phyloP scores from a whole-genome alignment of 2,888 invertebrate species.

The Latrodectus elegans region DNA sequence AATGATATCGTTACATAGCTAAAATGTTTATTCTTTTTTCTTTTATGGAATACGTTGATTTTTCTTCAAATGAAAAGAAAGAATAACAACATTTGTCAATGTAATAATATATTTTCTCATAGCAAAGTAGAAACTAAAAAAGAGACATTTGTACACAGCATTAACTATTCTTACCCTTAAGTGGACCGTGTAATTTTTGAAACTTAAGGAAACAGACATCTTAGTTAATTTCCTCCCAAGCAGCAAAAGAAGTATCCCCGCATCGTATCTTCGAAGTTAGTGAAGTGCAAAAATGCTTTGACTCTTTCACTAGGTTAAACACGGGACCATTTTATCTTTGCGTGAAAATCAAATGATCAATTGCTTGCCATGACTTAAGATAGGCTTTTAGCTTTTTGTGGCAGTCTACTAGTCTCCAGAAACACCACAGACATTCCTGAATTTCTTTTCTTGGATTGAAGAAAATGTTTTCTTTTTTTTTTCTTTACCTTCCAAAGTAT shows the following conservation, averaged over 20 bases:
- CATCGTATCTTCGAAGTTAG: constrained; percentile 27
- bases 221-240: constrained; percentile 24
- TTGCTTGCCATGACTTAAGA: constrained; percentile 33
- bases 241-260: constrained; percentile 13
- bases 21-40: no score
- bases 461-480: no score
- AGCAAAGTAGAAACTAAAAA: no score
- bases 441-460: no score
- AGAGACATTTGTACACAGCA: no score
- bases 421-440: no score
- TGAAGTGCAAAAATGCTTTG: constrained; percentile 23
- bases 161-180: constrained; percentile 1
- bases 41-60: no score
- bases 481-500: no score
- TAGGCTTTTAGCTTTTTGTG: constrained; percentile 16
- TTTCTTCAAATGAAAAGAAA: no score
- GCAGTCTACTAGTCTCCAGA: constrained; percentile 15
- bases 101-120: no score
- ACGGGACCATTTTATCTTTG: constrained; percentile 36
- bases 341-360: constrained; percentile 52
- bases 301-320: constrained; percentile 2
- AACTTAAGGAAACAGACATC: constrained; percentile 29
- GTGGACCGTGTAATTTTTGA: constrained; percentile 24
- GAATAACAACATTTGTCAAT: no score
- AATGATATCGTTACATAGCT: no score